Base-by-base conservation (phyloP, 2,888 invertebrate species). In the Toxonevra muliebris region DNA sequence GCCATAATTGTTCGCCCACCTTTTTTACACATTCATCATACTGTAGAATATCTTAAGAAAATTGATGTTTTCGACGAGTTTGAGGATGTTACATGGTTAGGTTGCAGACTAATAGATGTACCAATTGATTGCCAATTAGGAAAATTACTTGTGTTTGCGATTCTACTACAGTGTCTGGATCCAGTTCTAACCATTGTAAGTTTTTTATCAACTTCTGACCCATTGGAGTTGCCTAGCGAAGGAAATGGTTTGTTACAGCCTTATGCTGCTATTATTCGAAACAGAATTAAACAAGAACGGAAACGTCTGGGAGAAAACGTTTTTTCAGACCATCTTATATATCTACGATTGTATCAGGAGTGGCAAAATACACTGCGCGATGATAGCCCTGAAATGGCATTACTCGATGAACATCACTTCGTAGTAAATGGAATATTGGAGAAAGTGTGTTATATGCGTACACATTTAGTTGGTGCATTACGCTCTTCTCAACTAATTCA, bases 181-280 rank as follows among this genome's bases (percentile, higher is more conserved):
- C 98, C 98, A 1, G 89, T 98, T 41, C 86, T 97, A 68, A 97
- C 97, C 3, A 92, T 98, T 61, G 94, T 95, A 1, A 93, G 96
- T 80, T 90, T 92, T 72, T 87, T 97, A 74, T 91, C 94, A 0
- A 86, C 86, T 55, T 85, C 91, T 75, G 92, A 93, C 81, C 92
- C 92, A 0, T 92, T 93, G 80, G 87, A 90, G 71, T 86, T 95
- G 62, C 71, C 76, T 41, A 48, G 64, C 9, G 69, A 69, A 20
- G 48, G 65, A 19, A 30, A 65, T 15, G 64, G 43, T 19, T 60
- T 61, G 11, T 58, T 54, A 42, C 67, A 66, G 9, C 65, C 66
- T 12, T 87, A 88, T 69, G 87, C 57, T 9, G 59, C 68, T 42
- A 60, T 59, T 9, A 15, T 75, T 12, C 66, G 69, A 1, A n/a